Evolutionary conservation across 2,888 invertebrate species (phyloP).

Genomic region (Neocrepidodera transversa): DNA sequence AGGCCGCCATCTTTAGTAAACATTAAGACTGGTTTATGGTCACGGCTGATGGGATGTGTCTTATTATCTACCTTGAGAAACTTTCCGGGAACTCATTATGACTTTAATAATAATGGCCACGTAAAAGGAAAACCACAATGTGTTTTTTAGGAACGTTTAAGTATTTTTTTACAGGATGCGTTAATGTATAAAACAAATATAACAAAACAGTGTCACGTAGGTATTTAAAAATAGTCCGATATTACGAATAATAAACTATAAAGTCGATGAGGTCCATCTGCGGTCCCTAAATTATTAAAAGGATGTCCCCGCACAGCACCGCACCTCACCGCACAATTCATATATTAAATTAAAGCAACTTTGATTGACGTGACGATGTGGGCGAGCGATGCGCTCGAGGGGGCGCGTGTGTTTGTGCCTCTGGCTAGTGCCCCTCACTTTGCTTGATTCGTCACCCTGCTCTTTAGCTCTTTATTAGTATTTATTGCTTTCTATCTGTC

Average conservation of each 20-base stretch:
- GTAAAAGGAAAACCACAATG: not conserved
- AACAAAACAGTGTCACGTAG: constrained; percentile 6
- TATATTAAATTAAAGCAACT: constrained; percentile 36
- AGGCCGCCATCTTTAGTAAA: constrained; percentile 57
- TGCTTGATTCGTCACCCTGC: constrained; percentile 47
- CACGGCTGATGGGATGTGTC: constrained; percentile 51
- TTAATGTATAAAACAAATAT: constrained; percentile 18
- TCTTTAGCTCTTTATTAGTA: constrained; percentile 46
- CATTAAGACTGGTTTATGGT: constrained; percentile 56
- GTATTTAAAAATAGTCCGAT: too few species aligned
- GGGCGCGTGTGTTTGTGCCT: constrained; percentile 50
- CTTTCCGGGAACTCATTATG: constrained; percentile 51
- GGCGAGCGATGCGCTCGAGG: constrained; percentile 43
- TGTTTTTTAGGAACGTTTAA: not conserved
- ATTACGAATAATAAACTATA: too few species aligned
- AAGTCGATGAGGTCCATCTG: constrained; percentile 16
- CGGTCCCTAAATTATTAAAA: constrained; percentile 29
- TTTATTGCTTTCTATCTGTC: constrained; percentile 36
- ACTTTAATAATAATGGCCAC: constrained; percentile 10
- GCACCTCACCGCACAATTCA: constrained; percentile 2
- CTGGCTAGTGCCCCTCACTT: constrained; percentile 37
- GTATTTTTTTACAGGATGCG: not conserved
- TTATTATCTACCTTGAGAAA: constrained; percentile 50
- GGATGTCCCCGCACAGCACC: constrained; percentile 1
- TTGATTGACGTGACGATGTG: constrained; percentile 38